These are phyloP conservation scores for Chrysodeixis includens DNA, from an alignment of 2,888 invertebrate species.

Conservation along the genomic window DNA sequence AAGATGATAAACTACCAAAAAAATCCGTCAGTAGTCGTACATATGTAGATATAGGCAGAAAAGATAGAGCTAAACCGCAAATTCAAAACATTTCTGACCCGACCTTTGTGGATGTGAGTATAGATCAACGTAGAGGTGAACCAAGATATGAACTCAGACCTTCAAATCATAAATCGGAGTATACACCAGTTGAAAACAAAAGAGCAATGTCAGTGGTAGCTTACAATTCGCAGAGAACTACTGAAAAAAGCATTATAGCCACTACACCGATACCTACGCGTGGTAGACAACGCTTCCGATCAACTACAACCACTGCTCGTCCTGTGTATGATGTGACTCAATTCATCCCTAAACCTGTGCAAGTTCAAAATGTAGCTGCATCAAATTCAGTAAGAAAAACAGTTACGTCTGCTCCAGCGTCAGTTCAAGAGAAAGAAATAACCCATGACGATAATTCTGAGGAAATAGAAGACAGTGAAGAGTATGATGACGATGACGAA, in stretches of 20 bases:
- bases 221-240: constrained; percentile 67
- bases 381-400: constrained; percentile 69
- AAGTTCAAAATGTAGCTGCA: constrained; percentile 68
- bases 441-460: constrained; percentile 40
- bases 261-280: constrained; percentile 34
- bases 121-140: constrained; percentile 79
- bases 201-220: constrained; percentile 75
- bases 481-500: constrained; percentile 71
- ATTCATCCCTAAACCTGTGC: constrained; percentile 62
- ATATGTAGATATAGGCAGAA: constrained; percentile 81
- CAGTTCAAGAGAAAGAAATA: constrained; percentile 9
- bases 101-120: constrained; percentile 75
- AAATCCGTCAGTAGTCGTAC: constrained; percentile 63
- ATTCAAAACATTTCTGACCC: constrained; percentile 54
- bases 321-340: constrained; percentile 68
- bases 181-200: constrained; percentile 77
- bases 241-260: constrained; percentile 45
- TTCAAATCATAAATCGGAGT: constrained; percentile 76
- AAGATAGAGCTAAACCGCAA: constrained; percentile 69
- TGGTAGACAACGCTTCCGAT: constrained; percentile 45
- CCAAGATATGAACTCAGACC: constrained; percentile 81
- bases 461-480: constrained; percentile 52
- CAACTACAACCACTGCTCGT: constrained; percentile 49
- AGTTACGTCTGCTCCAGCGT: constrained; percentile 55
- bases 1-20: constrained; percentile 72